Percentiles rank a stretch among this genome's conserved stretches.
Evolutionary conservation across 2,113 vertebrate genomes (phyloP).

Genomic region (Prunella himalayana): DNA sequence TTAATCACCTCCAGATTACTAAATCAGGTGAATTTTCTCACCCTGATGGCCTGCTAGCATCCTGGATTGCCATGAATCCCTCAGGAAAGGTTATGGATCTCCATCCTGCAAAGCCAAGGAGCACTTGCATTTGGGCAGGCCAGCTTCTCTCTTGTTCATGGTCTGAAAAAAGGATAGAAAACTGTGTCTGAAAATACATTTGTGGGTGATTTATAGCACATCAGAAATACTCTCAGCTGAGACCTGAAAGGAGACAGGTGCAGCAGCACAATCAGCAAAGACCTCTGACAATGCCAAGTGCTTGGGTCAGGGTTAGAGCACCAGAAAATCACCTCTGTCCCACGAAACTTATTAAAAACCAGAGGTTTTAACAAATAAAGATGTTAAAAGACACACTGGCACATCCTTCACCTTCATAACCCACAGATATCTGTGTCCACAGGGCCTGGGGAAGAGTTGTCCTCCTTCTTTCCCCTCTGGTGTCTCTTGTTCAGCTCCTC

Average conservation of each 20-base stretch:
- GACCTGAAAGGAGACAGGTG: background rate
- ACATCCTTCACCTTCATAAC: background rate
- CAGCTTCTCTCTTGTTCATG: background rate
- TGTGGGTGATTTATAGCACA: background rate
- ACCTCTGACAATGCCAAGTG: rapidly evolving
- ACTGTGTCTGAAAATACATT: background rate
- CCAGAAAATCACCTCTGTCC: background rate
- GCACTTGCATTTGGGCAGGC: background rate
- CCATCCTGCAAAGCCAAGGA: background rate
- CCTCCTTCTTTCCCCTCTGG: background rate
- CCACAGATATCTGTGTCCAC: rapidly evolving
- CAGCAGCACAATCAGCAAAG: background rate
- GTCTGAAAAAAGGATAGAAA: background rate
- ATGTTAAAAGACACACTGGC: background rate
- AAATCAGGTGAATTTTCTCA: background rate
- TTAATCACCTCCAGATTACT: background rate
- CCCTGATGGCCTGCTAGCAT: background rate
- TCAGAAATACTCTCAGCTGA: background rate
- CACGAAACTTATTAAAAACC: rapidly evolving
- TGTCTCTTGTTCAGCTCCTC: background rate
- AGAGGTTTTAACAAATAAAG: background rate
- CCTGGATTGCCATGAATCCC: background rate
- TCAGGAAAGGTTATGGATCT: background rate
- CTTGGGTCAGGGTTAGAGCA: background rate
- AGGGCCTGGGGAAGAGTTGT: background rate